phyloP scores from a whole-genome alignment of 2,888 invertebrate species.

The Eristalis arbustorum region DNA sequence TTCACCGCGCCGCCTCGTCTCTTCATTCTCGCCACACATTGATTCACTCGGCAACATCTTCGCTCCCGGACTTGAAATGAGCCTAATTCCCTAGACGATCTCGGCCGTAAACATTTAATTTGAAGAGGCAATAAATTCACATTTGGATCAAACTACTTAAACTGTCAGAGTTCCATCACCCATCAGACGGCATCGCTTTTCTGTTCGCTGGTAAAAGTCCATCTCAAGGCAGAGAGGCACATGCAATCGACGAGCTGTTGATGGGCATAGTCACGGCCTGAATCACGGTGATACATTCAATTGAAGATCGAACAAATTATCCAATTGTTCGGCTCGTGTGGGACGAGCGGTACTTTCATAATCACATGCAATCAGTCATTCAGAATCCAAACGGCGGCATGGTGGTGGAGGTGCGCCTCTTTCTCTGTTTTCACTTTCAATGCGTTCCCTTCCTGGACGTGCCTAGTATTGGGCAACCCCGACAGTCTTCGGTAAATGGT shows the following conservation, averaged over 20 bases:
- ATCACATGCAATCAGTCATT: background rate
- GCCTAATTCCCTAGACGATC: too few species aligned
- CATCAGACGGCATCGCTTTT: background rate
- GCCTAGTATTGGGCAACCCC: background rate
- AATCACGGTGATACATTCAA: background rate
- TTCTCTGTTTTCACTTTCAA: background rate
- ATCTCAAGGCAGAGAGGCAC: background rate
- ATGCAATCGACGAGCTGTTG: background rate
- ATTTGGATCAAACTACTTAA: background rate
- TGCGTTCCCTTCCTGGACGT: background rate
- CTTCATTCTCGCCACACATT: too few species aligned
- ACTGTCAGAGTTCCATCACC: background rate
- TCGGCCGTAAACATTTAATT: background rate
- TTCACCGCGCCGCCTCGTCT: too few species aligned
- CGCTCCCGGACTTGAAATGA: too few species aligned
- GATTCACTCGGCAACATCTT: too few species aligned
- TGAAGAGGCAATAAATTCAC: background rate
- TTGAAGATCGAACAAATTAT: background rate
- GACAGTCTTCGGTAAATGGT: conserved; percentile 11
- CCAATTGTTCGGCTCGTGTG: background rate
- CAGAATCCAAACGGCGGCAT: background rate
- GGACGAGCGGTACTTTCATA: background rate
- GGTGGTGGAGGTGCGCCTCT: background rate
- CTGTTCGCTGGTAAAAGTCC: background rate
- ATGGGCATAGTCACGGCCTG: background rate